Base-by-base conservation (phyloP, 2,888 invertebrate species). In the Coelinius sp. region DNA sequence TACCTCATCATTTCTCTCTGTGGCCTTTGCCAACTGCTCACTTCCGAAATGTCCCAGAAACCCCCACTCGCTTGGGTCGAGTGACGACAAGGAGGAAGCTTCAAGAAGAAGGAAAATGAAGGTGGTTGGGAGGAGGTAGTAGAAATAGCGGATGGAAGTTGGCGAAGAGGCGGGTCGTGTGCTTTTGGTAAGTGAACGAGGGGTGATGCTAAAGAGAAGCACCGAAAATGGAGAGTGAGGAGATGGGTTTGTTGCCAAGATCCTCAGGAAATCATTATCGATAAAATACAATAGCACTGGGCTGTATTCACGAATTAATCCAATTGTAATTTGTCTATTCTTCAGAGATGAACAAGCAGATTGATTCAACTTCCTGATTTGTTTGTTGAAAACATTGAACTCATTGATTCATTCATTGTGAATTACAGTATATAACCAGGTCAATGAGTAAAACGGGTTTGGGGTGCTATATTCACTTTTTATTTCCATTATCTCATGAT, bases 21-120 rank as follows among this genome's bases (percentile, higher is more conserved):
- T 64, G 65, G 74, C 68, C 76, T 76, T 73, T 73, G 75, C 75
- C 76, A 76, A 72, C 72, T 73, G 73, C 75, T 76, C 73, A 74
- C 81, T 68, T 68, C 73, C 73, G 64, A 78, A 84, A 84, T 81
- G 82, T 84, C 83, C 82, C 80, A 80, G 83, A 84, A 84, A 82
- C 79, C 77, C 75, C 68, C 76, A 68, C 74, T 74, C 76, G 41
- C 73, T 70, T 72, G 74, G 77, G 75, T 82, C 80, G 78, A 83
- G 82, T 80, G 79, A 81, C 81, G 80, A 76, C 75, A n/a, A n/a
- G 77, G 75, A 75, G 77, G 70, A 74, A 80, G 77, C 79, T 78
- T 76, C 71, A 75, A 74, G 75, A 70, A 75, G 72, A 74, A 24
- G 63, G 44, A 46, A 35, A 62, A 35, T 20, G 59, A 62, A 46